phyloP scores from a whole-genome alignment of 1,140 invertebrate genomes.

The Pogonus chalceus region DNA sequence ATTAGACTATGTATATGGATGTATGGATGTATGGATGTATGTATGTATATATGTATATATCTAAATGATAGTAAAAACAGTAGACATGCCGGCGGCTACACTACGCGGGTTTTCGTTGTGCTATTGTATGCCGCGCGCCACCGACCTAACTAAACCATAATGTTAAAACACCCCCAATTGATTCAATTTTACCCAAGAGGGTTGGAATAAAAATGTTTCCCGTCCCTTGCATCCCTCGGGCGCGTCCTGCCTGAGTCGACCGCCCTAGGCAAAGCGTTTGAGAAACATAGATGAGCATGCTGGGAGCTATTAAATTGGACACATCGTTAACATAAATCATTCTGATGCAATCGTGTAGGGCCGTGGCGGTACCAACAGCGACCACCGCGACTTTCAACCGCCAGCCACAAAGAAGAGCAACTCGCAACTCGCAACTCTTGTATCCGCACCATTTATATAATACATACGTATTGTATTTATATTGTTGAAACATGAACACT shows the following conservation, averaged over 20 bases:
- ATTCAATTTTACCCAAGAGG: constrained; percentile 26
- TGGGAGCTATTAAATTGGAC: constrained; percentile 28
- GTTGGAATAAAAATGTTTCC: constrained; percentile 23
- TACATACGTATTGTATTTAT: too few relatives aligned
- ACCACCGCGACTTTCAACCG: too few relatives aligned
- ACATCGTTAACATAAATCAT: constrained; percentile 29
- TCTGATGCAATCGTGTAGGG: constrained; percentile 21
- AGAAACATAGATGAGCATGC: constrained; percentile 26
- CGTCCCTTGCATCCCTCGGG: constrained; percentile 11
- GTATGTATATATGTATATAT: too few relatives aligned
- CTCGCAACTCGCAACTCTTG: too few relatives aligned
- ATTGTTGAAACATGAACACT: too few relatives aligned
- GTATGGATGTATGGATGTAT: not conserved
- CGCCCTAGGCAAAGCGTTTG: constrained; percentile 18
- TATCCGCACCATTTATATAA: too few relatives aligned
- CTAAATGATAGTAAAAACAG: too few relatives aligned
- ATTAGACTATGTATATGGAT: too few relatives aligned
- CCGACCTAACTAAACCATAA: constrained; percentile 21
- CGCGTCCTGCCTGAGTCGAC: constrained; percentile 6
- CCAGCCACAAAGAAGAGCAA: too few relatives aligned
- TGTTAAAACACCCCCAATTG: constrained; percentile 24
- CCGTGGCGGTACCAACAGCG: not conserved
- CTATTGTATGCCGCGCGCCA: not conserved
- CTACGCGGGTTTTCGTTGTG: not conserved
- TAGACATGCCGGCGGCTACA: too few relatives aligned